Percentiles rank a stretch among this genome's conserved stretches.
Conservation (phyloP, 2,888 invertebrate species). For the Scaptomyza caliginosa region DNA sequence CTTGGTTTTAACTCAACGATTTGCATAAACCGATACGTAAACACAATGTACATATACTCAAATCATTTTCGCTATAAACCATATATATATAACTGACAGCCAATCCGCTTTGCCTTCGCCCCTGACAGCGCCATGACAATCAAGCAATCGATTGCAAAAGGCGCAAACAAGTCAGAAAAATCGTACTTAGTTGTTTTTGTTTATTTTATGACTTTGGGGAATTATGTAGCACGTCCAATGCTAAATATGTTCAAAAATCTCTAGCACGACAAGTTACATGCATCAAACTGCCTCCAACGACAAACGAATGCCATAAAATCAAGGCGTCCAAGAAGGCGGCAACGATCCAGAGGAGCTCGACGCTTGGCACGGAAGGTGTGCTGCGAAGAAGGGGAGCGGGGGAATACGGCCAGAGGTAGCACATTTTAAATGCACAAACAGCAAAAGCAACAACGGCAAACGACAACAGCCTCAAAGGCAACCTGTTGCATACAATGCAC, state of each 20-base stretch:
- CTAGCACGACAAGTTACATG: conserved; percentile 73
- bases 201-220: conserved; percentile 60
- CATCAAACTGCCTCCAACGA: conserved; percentile 72
- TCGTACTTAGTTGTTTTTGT: conserved; percentile 17
- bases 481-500: conserved; percentile 65
- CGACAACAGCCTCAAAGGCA: conserved; percentile 51
- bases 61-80: conserved; percentile 32
- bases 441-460: conserved; percentile 19
- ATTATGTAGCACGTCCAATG: conserved; percentile 73
- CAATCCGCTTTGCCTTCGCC: conserved; percentile 53
- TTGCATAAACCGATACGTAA: conserved; percentile 46
- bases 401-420: conserved; percentile 21
- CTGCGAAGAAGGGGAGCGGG: neutral
- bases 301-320: conserved; percentile 72
- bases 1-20: conserved; percentile 37
- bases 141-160: conserved; percentile 30
- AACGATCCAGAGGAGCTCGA: conserved; percentile 35
- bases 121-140: neutral
- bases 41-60: conserved; percentile 44
- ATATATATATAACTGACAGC: conserved; percentile 28
- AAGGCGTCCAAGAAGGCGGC: conserved; percentile 66
- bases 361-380: neutral
- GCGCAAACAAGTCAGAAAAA: conserved; percentile 27
- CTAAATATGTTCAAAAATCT: conserved; percentile 75
- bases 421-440: conserved; percentile 50